Evolutionary conservation across 37 sponge, comb jelly and placozoan species (phyloP).

Genomic region (Spongilla lacustris): DNA sequence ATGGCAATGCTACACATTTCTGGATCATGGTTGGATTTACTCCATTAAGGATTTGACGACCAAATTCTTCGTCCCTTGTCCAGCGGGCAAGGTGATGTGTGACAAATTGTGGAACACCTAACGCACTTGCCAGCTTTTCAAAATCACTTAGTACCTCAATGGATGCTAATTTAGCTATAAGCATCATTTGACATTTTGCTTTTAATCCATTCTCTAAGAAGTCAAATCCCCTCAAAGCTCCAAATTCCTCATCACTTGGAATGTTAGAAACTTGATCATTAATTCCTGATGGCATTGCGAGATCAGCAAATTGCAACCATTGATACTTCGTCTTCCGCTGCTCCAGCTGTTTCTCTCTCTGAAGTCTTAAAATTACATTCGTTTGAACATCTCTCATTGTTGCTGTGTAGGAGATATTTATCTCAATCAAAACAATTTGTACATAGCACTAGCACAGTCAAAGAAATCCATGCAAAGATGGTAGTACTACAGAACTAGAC

Average conservation of each 20-base stretch:
- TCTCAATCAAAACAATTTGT: no score
- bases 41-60: no score
- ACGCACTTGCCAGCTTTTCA: background rate
- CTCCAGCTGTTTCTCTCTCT: slow-evolving; percentile 12
- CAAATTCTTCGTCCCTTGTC: no score
- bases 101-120: background rate
- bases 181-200: background rate
- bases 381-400: slow-evolving; percentile 4
- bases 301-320: slow-evolving; percentile 13
- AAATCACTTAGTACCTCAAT: background rate
- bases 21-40: slow-evolving; percentile 48
- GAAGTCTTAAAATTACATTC: background rate
- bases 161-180: background rate
- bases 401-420: background rate
- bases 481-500: no score
- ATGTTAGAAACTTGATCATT: background rate
- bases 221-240: background rate
- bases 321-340: slow-evolving; percentile 1
- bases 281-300: slow-evolving; percentile 5
- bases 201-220: background rate
- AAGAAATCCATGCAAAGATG: no score
- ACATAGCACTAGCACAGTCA: no score
- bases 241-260: slow-evolving; percentile 45
- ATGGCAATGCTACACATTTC: slow-evolving; percentile 14
- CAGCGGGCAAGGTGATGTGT: slow-evolving; percentile 16